phyloP scores from a whole-genome alignment of 2,888 invertebrate genomes.

The Heliconius ismenius region DNA sequence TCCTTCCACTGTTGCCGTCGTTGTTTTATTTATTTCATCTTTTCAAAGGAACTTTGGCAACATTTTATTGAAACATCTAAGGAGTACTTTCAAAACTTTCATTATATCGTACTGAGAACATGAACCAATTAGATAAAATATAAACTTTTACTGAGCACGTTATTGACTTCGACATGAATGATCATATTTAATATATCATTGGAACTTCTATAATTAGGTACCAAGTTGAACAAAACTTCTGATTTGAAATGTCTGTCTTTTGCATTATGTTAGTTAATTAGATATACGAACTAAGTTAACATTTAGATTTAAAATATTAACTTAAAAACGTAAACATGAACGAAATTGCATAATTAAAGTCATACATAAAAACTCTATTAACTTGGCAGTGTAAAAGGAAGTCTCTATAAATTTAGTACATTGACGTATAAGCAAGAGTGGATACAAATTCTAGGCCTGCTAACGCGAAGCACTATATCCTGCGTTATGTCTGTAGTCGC shows the following conservation, averaged over 20 bases:
- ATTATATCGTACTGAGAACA: conserved; percentile 27
- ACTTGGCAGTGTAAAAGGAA: conserved; percentile 19
- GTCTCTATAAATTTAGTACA: conserved; percentile 35
- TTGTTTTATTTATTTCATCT: conserved; percentile 43
- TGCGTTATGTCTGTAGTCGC: conserved; percentile 47
- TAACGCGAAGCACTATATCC: conserved; percentile 36
- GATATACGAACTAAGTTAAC: not conserved
- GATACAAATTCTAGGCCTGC: conserved; percentile 40
- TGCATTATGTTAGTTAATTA: not conserved
- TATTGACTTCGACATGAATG: conserved; percentile 20
- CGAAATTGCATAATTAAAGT: not conserved
- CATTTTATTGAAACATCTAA: conserved; percentile 29
- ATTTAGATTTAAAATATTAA: not conserved
- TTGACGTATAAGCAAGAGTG: conserved; percentile 32
- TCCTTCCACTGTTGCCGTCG: conserved; percentile 44
- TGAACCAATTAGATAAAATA: conserved; percentile 33
- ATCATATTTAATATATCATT: conserved; percentile 15
- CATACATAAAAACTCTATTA: not conserved
- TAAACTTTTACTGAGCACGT: conserved; percentile 22
- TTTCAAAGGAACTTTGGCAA: conserved; percentile 32
- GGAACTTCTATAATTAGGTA: conserved; percentile 14
- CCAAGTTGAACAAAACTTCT: conserved; percentile 9
- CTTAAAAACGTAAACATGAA: not conserved
- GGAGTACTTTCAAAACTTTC: conserved; percentile 33
- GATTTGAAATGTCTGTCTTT: conserved; percentile 7